Percentiles rank a stretch among this genome's conserved stretches.
phyloP scores from a whole-genome alignment of 1,140 invertebrate genomes.

The Bathynomus jamesi region DNA sequence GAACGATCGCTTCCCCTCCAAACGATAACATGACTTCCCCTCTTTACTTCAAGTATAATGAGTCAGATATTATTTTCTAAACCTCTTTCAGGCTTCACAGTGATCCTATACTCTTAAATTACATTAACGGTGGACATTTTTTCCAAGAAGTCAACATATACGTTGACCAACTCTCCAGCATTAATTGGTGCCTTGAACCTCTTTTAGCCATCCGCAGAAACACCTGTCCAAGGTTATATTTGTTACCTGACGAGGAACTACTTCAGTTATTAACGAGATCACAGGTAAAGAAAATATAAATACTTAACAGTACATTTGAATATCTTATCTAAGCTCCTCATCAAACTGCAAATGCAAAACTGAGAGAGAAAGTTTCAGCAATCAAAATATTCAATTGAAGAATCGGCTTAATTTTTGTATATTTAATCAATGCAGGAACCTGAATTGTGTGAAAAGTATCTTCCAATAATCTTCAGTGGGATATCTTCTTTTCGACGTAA shows the following conservation, averaged over 20 bases:
- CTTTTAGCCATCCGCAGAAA: conserved; percentile 24
- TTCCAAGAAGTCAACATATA: conserved; percentile 24
- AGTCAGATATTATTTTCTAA: too few species aligned
- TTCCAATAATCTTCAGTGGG: conserved; percentile 26
- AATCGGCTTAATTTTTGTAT: too few species aligned
- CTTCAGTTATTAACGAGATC: conserved; percentile 23
- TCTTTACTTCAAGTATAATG: too few species aligned
- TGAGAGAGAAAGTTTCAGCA: too few species aligned
- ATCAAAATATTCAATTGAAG: too few species aligned
- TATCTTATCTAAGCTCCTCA: too few species aligned
- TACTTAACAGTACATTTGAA: too few species aligned
- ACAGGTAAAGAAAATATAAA: conserved; percentile 24
- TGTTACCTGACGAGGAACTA: conserved; percentile 22
- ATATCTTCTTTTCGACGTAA: conserved; percentile 13
- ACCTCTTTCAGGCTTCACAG: conserved; percentile 15
- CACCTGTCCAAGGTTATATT: conserved; percentile 31
- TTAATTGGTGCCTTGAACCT: conserved; percentile 21
- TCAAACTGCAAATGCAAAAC: too few species aligned
- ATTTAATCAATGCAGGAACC: too few species aligned
- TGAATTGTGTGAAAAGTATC: conserved; percentile 21
- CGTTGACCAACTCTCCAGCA: conserved; percentile 11
- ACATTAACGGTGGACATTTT: conserved; percentile 26
- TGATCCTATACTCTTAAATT: conserved; percentile 11
- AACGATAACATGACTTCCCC: too few species aligned
- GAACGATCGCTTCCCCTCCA: too few species aligned